Base-by-base conservation (phyloP, 1,140 invertebrate genomes). In the Batillaria attramentaria region DNA sequence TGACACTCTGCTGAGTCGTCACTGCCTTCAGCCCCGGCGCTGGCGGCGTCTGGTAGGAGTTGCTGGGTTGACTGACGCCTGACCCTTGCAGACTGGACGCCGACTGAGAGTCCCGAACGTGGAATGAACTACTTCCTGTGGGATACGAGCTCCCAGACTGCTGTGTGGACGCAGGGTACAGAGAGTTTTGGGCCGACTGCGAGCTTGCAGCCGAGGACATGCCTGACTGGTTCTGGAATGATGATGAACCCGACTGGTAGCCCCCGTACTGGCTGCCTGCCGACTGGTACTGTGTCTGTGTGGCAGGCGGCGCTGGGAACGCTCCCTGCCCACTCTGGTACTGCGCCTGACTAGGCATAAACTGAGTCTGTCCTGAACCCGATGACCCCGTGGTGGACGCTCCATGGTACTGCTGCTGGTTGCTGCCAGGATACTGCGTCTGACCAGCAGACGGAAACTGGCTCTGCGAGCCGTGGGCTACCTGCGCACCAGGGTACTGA, bases 311-410 rank as follows among this genome's bases (percentile, higher is more conserved):
- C 41, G 41, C 68, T 31, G 68, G 68, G 68, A 70, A 70, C 8
- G 79, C 57, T 13, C 74, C 50, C 28, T 50, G 46, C 43, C 50
- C 35, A 24, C 68, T 46, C 33, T 72, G 82, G 74, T 81, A 85
- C 43, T 86, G 84, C 37, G 76, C 77, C 57, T 83, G 83, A 72
- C 84, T 81, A 76, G 80, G 57, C n/a, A 81, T 77, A 79, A 83
- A 87, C 79, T 86, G 86, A 68, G 81, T 86, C 74, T 85, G 85
- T 75, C 83, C 82, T 78, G 81, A 66, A 42, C 72, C 46, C 81
- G 84, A 57, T 46, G 73, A 35, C 62, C 72, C 57, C 77, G 31
- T 43, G 46, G 78, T 18, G 35, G 46, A 35, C 28, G 68, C 60
- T 72, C 62, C 33, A n/a, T 74, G 24, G 70, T 57, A 72, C 37